phyloP scores from a whole-genome alignment of 2,113 vertebrate genomes.

The Mormyrus lacerda region DNA sequence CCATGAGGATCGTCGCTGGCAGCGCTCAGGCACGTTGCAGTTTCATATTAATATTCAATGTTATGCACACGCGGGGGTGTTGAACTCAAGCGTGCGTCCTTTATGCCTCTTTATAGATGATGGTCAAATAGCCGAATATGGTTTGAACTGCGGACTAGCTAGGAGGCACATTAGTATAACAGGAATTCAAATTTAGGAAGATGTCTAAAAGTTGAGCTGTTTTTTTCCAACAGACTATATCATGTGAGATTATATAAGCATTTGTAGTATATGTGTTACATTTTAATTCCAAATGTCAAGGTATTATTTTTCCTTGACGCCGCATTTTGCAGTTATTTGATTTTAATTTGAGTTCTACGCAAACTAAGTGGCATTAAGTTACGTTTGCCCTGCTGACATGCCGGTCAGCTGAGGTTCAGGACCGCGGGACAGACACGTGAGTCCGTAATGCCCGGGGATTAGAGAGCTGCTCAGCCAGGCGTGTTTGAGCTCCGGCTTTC shows the following conservation, averaged over 20 bases:
- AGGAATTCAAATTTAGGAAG: not conserved
- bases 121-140: not conserved
- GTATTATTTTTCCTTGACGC: not conserved
- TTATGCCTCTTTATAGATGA: not conserved
- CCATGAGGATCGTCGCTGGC: not conserved
- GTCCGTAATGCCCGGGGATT: not conserved
- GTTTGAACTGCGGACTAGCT: not conserved
- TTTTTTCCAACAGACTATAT: not conserved
- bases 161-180: not conserved
- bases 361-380: not conserved
- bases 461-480: not conserved
- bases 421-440: not conserved
- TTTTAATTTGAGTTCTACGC: not conserved
- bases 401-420: not conserved
- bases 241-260: not conserved
- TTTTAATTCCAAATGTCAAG: not conserved
- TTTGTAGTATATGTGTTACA: not conserved
- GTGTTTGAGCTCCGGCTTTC: not conserved
- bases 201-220: not conserved
- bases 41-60: not conserved
- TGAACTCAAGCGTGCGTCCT: not conserved
- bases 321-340: not conserved
- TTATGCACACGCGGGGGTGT: not conserved
- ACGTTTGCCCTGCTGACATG: not conserved
- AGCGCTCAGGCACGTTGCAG: constrained; percentile 12